phyloP scores from a whole-genome alignment of 2,888 invertebrate genomes.

The Euphydryas editha region DNA sequence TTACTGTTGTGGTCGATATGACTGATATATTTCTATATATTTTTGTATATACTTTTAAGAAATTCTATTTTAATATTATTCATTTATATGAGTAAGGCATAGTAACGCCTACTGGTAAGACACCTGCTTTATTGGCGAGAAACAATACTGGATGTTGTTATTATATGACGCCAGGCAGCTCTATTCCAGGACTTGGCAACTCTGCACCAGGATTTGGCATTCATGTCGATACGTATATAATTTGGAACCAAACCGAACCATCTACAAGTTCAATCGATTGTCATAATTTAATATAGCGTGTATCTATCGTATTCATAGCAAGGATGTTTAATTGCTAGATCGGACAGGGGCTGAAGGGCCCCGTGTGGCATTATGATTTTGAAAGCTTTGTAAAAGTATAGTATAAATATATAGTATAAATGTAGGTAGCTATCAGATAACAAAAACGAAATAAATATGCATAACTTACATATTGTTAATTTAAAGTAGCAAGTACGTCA shows the following conservation, averaged over 20 bases:
- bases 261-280: slow-evolving; percentile 79
- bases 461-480: no score
- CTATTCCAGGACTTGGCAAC: slow-evolving; percentile 24
- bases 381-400: no score
- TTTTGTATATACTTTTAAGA: no score
- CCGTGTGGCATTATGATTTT: slow-evolving; percentile 33
- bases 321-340: slow-evolving; percentile 44
- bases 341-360: slow-evolving; percentile 27
- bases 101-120: slow-evolving; percentile 23
- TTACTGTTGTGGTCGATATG: no score
- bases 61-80: neutral
- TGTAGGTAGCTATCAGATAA: no score
- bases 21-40: no score
- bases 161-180: slow-evolving; percentile 44
- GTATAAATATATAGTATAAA: no score
- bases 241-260: slow-evolving; percentile 73
- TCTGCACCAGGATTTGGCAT: slow-evolving; percentile 69
- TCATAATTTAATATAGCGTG: slow-evolving; percentile 76
- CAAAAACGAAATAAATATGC: no score
- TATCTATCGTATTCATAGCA: slow-evolving; percentile 68
- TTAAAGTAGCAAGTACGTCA: no score
- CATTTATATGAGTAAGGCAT: neutral
- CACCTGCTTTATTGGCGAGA: slow-evolving; percentile 27
- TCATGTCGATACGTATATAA: slow-evolving; percentile 68
- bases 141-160: slow-evolving; percentile 17